Evolutionary conservation across 2,797 vertebrate species (phyloP).

Genomic region (Gymnoscopelus braueri): DNA sequence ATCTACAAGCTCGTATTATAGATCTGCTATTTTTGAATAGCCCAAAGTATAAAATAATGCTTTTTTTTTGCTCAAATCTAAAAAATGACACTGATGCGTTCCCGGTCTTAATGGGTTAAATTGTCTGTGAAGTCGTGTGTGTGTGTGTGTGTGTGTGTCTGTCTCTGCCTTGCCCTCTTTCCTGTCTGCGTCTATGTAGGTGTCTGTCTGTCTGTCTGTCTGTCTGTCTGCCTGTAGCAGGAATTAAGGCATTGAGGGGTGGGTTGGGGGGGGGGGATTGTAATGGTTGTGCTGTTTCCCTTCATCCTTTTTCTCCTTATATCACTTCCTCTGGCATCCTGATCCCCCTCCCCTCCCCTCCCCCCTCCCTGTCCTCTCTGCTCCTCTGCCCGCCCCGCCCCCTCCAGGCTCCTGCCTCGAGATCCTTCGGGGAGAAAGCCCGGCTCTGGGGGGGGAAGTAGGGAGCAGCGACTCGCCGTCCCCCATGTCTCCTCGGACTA

Average conservation of each 20-base stretch:
- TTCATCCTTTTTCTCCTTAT: too few relatives aligned
- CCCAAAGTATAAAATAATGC: too few relatives aligned
- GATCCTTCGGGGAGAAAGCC: constrained; percentile 90
- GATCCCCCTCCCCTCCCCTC: background rate
- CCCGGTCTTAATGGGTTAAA: too few relatives aligned
- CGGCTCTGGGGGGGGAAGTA: constrained; percentile 80
- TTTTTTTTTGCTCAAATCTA: too few relatives aligned
- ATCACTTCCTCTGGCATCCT: constrained; percentile 3
- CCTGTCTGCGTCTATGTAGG: background rate
- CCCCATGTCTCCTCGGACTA: constrained; percentile 97
- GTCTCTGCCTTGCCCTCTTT: background rate
- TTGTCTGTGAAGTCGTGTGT: too few relatives aligned
- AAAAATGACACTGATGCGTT: too few relatives aligned
- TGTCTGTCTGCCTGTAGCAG: constrained; percentile 1
- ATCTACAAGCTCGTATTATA: too few relatives aligned
- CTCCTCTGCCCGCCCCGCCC: constrained; percentile 45
- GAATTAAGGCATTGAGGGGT: too few relatives aligned
- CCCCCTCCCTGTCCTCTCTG: constrained; percentile 20
- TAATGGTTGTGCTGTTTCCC: constrained; percentile 26
- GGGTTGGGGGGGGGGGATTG: constrained; percentile 13
- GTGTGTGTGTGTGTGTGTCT: too few relatives aligned
- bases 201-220: constrained; percentile 19
- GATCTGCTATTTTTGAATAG: too few relatives aligned
- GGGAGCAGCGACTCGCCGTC: constrained; percentile 88
- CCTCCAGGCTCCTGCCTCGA: constrained; percentile 91